Evolutionary conservation across 2,888 invertebrate species (phyloP), one percentile per base, ranked within the genome.

Genomic region (Sminthurinus aureus): DNA sequence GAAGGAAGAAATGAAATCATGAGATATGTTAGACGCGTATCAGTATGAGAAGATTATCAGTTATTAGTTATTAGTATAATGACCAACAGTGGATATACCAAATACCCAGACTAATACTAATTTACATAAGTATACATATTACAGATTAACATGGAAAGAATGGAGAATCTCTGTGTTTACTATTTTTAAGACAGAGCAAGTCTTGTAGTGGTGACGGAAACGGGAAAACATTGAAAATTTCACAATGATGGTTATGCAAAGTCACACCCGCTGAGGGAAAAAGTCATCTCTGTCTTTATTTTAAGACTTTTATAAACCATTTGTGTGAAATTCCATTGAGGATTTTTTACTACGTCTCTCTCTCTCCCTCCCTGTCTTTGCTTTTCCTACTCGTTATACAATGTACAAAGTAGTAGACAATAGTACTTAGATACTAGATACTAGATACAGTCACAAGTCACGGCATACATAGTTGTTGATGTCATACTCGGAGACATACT

Each of bases 241-340:
- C 69, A 67, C 15, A 12, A n/a, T n/a, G 38, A 4, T 11, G 50
- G 12, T 66, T 77, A 38, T 26, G 66, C 67, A 24, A 66, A 38
- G 79, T 69, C 79, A 79, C 69, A 67, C 12, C 51, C 51, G 50
- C 2, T 18, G 15, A 18, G n/a, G 38, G 75, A 75, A 75, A 51
- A 75, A 52, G 12, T 13, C 11, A 4, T 75, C 75, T 51, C 51
- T 75, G n/a, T 50, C 69, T 64, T 79, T 79, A 69, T 79, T 79
- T 79, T 79, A 79, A 79, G 79, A 18, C 24, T 79, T 79, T 79
- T 79, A 11, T 69, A 8, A 24, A 79, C 79, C 79, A 79, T 79
- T 79, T 79, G 79, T 79, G 50, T 69, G 22, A 69, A 79, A 79
- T 79, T 79, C 79, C 79, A 69, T 38, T 77, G 69, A 12, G n/a